Evolutionary conservation across 2,888 invertebrate genomes (phyloP).

Genomic region (Lagria hirta): DNA sequence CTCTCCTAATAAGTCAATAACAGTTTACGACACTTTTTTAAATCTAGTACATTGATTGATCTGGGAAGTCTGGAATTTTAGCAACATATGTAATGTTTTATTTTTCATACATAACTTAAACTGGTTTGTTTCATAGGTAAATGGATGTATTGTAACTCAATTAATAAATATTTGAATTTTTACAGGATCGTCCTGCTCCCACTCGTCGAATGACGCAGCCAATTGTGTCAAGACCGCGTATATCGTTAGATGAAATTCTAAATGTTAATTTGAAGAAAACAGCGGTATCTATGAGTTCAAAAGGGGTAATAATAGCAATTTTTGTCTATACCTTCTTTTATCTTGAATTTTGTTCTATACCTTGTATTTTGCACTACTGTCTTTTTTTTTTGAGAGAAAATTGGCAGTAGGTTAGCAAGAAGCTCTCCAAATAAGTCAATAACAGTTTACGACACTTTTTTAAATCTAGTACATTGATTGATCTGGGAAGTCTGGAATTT

Average conservation of each 20-base stretch:
- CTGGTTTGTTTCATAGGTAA: too few relatives aligned
- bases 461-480: slow-evolving; percentile 33
- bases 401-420: slow-evolving; percentile 44
- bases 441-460: slow-evolving; percentile 49
- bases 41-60: too few relatives aligned
- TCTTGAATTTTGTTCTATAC: too few relatives aligned
- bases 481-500: slow-evolving; percentile 28
- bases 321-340: slow-evolving; percentile 41
- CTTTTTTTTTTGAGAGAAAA: too few relatives aligned
- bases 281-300: slow-evolving; percentile 44
- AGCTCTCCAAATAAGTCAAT: slow-evolving; percentile 40
- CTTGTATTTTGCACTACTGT: too few relatives aligned
- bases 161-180: slow-evolving; percentile 11
- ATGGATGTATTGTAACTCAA: too few relatives aligned
- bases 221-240: slow-evolving; percentile 37
- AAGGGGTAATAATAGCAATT: slow-evolving; percentile 43
- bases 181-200: slow-evolving; percentile 36
- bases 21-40: too few relatives aligned
- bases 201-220: slow-evolving; percentile 37
- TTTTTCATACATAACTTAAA: too few relatives aligned
- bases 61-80: too few relatives aligned
- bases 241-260: slow-evolving; percentile 32
- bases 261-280: too few relatives aligned
- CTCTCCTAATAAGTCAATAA: too few relatives aligned
- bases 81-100: too few relatives aligned